Conservation (phyloP, 2,113 vertebrate species). For the Salvelinus sp. region DNA sequence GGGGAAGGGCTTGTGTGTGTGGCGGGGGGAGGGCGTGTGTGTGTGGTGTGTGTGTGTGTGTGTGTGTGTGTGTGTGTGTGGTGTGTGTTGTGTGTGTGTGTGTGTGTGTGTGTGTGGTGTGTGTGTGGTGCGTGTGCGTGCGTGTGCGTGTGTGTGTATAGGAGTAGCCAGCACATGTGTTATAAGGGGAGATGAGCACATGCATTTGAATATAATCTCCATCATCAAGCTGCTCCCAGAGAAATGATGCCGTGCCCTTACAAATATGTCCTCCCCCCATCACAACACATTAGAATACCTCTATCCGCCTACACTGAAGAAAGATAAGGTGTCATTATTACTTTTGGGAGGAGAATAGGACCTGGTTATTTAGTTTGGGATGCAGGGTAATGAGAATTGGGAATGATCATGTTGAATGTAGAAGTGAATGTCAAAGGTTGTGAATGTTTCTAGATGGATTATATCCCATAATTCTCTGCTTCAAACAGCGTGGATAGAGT, state of each 20-base stretch:
- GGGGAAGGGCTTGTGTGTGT: too few species aligned
- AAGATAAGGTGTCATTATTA: constrained; percentile 60
- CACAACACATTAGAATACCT: constrained; percentile 44
- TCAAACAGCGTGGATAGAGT: neutral
- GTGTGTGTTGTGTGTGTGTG: constrained; percentile 11
- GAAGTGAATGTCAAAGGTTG: neutral
- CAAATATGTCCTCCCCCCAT: constrained; percentile 40
- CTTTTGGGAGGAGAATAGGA: constrained; percentile 50
- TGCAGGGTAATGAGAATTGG: constrained; percentile 53
- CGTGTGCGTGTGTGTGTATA: constrained; percentile 23
- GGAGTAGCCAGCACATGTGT: constrained; percentile 57
- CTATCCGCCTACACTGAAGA: constrained; percentile 35
- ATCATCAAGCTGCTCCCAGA: constrained; percentile 35
- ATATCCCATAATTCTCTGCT: constrained; percentile 26
- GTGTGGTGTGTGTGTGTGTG: too few species aligned
- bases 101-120: too few species aligned
- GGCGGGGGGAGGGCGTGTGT: too few species aligned
- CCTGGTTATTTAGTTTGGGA: constrained; percentile 60
- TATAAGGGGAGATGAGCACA: constrained; percentile 45
- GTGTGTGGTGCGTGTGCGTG: too few species aligned
- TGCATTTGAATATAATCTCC: constrained; percentile 52
- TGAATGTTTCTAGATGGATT: neutral
- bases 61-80: too few species aligned
- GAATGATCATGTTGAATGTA: constrained; percentile 52
- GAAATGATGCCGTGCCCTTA: constrained; percentile 26